These are phyloP conservation scores for Capreolus pygargus DNA, from an alignment of 2,113 vertebrate species.

Conservation along the genomic window DNA sequence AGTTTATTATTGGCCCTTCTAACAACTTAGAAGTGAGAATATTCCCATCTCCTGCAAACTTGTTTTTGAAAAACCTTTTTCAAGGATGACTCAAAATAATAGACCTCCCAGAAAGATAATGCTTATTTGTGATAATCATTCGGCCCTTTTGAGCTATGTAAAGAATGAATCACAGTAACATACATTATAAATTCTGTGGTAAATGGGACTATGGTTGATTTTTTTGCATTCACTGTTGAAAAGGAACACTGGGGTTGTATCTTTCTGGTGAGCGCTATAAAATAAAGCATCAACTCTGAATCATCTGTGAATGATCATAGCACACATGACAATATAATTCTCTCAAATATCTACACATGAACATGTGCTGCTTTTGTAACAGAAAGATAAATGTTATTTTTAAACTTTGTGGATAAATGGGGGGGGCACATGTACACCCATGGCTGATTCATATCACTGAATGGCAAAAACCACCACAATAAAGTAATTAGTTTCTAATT, in stretches of 20 bases:
- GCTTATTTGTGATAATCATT: slow-evolving; percentile 18
- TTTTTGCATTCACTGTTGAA: background rate
- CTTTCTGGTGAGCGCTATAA: background rate
- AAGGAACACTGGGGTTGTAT: background rate
- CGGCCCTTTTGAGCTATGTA: background rate
- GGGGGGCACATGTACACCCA: background rate
- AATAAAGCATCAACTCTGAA: background rate
- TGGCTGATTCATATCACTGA: background rate
- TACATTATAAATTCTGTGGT: background rate
- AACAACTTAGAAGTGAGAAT: slow-evolving; percentile 21
- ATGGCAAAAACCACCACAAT: background rate
- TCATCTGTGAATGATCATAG: background rate
- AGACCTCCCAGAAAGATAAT: slow-evolving; percentile 4
- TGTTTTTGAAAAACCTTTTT: background rate
- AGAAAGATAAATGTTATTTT: slow-evolving; percentile 23
- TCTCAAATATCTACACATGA: background rate
- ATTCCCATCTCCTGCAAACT: background rate
- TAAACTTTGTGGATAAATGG: background rate
- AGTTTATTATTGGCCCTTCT: background rate
- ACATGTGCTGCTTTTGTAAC: background rate
- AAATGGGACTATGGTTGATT: background rate
- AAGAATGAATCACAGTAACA: background rate
- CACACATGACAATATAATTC: slow-evolving; percentile 11
- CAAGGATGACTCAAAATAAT: slow-evolving; percentile 4
- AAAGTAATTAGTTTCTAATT: background rate